Evolutionary conservation across 2,888 invertebrate genomes (phyloP).

Genomic region (Lordiphosa fenestrarum): DNA sequence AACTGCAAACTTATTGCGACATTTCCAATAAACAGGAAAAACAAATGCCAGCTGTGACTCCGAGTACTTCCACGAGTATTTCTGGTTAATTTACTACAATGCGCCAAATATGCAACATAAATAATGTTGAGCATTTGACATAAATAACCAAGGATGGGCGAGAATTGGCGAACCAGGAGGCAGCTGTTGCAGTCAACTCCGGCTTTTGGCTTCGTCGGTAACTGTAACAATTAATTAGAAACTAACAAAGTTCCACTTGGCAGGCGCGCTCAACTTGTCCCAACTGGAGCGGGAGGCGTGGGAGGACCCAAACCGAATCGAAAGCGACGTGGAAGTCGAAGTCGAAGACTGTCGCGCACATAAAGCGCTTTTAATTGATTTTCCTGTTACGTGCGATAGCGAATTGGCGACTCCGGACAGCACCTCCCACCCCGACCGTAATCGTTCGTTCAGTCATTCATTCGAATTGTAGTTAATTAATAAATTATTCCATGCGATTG

Average conservation of each 20-base stretch:
- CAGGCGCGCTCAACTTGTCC: conserved; percentile 65
- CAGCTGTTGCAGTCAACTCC: conserved; percentile 43
- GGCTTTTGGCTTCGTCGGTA: conserved; percentile 38
- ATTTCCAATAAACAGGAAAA: conserved; percentile 43
- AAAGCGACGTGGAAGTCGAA: conserved; percentile 19
- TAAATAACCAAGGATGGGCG: conserved; percentile 60
- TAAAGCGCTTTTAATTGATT: conserved; percentile 74
- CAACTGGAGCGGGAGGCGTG: conserved; percentile 14
- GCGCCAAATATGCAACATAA: conserved; percentile 68
- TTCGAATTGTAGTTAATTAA: conserved; percentile 74
- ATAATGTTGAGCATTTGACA: conserved; percentile 65
- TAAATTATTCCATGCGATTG: conserved; percentile 73
- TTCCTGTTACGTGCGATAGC: conserved; percentile 68
- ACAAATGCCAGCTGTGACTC: conserved; percentile 46
- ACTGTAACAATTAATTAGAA: conserved; percentile 74
- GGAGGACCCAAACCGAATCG: conserved; percentile 3
- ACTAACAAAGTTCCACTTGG: conserved; percentile 73
- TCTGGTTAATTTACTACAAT: conserved; percentile 63
- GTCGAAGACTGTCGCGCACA: conserved; percentile 66
- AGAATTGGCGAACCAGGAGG: conserved; percentile 43
- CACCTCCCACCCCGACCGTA: conserved; percentile 36
- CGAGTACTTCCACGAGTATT: conserved; percentile 18
- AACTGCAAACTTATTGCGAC: conserved; percentile 65
- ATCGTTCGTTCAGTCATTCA: conserved; percentile 74
- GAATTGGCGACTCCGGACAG: conserved; percentile 31